phyloP scores from a whole-genome alignment of 1,140 invertebrate species.

The Lepidostoma basale region DNA sequence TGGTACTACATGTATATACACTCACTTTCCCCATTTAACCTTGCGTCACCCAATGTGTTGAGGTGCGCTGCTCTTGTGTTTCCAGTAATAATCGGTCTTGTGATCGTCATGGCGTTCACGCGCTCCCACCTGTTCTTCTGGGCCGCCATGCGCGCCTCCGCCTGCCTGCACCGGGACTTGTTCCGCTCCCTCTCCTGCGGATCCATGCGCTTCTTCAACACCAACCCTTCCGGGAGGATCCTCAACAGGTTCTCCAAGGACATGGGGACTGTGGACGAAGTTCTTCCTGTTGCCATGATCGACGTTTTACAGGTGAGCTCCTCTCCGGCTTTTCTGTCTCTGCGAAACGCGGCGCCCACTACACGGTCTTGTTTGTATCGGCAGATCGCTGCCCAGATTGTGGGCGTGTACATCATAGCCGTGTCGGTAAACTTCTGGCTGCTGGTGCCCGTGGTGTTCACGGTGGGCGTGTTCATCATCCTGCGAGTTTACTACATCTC shows the following conservation, averaged over 20 bases:
- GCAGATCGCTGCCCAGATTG: slow-evolving; percentile 53
- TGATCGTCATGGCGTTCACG: slow-evolving; percentile 53
- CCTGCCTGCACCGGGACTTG: slow-evolving; percentile 71
- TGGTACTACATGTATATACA: not conserved
- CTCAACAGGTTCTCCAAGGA: slow-evolving; percentile 62
- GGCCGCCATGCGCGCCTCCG: slow-evolving; percentile 68
- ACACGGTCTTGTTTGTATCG: not conserved
- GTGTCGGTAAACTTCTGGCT: slow-evolving; percentile 63
- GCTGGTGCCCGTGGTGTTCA: slow-evolving; percentile 41
- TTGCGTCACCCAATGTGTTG: not conserved
- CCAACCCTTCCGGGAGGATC: slow-evolving; percentile 61
- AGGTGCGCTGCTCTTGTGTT: too few relatives aligned
- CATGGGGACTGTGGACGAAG: slow-evolving; percentile 41
- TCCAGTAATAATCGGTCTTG: slow-evolving; percentile 31
- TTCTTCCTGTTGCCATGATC: slow-evolving; percentile 23
- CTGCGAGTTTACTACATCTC: slow-evolving; percentile 59
- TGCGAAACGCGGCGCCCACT: too few relatives aligned
- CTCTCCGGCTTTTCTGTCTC: too few relatives aligned
- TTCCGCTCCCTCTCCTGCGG: slow-evolving; percentile 67
- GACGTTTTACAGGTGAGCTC: slow-evolving; percentile 36
- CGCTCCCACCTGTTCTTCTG: slow-evolving; percentile 64
- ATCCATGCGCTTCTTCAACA: slow-evolving; percentile 70
- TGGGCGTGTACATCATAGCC: slow-evolving; percentile 49
- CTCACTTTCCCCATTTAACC: too few relatives aligned
- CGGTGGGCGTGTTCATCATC: slow-evolving; percentile 13